A percentile compares a stretch with the other conserved stretches of the same genome.
Evolutionary conservation across 1,140 invertebrate genomes (phyloP).

Genomic region (Oppia nitens): DNA sequence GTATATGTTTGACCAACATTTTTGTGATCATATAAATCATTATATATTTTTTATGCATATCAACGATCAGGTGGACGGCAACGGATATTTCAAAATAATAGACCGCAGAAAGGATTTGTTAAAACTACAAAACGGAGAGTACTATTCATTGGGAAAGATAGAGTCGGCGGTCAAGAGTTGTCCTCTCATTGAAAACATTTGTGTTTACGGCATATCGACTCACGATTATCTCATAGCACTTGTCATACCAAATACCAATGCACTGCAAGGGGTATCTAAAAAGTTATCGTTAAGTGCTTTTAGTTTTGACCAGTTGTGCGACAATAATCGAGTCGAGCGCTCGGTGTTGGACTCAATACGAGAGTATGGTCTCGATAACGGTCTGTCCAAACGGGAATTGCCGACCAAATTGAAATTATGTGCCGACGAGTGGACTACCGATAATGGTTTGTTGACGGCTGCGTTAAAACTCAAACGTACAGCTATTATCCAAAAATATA

Average conservation of each 20-base stretch:
- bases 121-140: conserved; percentile 91
- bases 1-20: no score
- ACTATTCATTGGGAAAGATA: conserved; percentile 38
- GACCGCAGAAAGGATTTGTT: conserved; percentile 89
- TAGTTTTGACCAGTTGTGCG: background rate
- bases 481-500: conserved; percentile 19
- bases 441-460: background rate
- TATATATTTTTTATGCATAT: conserved; percentile 62
- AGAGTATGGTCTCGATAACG: background rate
- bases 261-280: conserved; percentile 45
- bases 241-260: conserved; percentile 58
- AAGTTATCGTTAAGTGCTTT: conserved; percentile 22
- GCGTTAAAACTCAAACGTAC: conserved; percentile 29
- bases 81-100: conserved; percentile 88
- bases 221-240: conserved; percentile 75
- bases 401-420: background rate
- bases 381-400: background rate
- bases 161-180: conserved; percentile 54
- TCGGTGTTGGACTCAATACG: background rate
- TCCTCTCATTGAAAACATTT: conserved; percentile 84
- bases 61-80: conserved; percentile 40
- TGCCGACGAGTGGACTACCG: background rate
- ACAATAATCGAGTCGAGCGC: background rate
- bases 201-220: conserved; percentile 69
- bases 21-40: no score